Evolutionary conservation across 2,888 invertebrate species (phyloP).

Genomic region (Listrodromus nycthemerus): DNA sequence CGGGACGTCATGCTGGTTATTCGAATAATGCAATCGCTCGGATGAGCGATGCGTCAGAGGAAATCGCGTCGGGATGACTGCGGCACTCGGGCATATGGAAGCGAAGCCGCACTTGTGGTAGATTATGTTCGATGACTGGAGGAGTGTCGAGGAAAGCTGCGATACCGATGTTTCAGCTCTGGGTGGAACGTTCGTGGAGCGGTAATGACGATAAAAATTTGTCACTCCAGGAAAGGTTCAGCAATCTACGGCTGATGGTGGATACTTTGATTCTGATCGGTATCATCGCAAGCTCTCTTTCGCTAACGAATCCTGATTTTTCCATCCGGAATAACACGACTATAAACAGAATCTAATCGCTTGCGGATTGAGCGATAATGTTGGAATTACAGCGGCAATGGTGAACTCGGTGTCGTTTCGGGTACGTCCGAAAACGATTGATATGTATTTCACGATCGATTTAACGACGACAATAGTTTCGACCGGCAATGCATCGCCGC

Average conservation of each 20-base stretch:
- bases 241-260: too few relatives aligned
- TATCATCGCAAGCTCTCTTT: neutral
- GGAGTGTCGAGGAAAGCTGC: too few relatives aligned
- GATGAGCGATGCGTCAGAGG: neutral
- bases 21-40: neutral
- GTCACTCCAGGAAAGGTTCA: too few relatives aligned
- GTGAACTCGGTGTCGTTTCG: neutral
- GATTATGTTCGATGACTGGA: too few relatives aligned
- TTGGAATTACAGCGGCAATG: neutral
- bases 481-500: constrained; percentile 9
- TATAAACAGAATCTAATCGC: neutral
- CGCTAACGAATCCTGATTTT: neutral
- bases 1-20: neutral
- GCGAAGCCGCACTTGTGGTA: too few relatives aligned
- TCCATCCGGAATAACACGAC: neutral
- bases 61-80: neutral
- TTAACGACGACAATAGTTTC: neutral
- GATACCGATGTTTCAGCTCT: too few relatives aligned
- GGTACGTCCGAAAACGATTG: constrained; percentile 9
- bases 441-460: constrained; percentile 26
- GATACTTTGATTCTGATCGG: too few relatives aligned
- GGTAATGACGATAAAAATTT: too few relatives aligned
- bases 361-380: constrained; percentile 7
- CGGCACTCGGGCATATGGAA: too few relatives aligned
- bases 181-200: too few relatives aligned